phyloP scores from a whole-genome alignment of 2,113 vertebrate species.

The Esox niger region DNA sequence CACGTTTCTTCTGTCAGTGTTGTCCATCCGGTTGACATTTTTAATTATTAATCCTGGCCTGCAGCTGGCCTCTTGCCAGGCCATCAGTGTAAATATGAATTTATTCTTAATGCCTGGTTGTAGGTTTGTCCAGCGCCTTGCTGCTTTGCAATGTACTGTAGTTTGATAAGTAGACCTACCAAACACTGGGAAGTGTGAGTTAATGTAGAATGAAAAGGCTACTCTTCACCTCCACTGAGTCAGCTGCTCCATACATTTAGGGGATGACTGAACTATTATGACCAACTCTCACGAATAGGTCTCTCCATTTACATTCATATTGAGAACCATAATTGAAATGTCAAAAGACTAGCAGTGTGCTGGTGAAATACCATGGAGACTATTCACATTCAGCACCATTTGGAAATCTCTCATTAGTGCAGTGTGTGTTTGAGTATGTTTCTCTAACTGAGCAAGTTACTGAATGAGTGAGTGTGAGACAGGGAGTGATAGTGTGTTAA shows the following conservation, averaged over 20 bases:
- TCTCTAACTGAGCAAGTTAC: neutral
- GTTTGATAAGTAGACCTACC: no score
- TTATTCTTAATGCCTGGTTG: no score
- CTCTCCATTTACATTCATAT: constrained; percentile 53
- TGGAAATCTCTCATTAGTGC: neutral
- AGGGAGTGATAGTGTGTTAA: neutral
- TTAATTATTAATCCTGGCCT: no score
- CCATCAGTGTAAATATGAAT: no score
- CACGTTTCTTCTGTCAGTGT: no score
- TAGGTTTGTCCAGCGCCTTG: no score
- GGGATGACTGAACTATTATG: constrained; percentile 47
- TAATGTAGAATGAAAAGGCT: no score
- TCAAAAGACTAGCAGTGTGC: constrained; percentile 37
- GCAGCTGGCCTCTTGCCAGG: no score
- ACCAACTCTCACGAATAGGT: no score
- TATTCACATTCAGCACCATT: constrained; percentile 18
- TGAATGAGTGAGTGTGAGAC: neutral
- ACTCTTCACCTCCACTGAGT: constrained; percentile 10
- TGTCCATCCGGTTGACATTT: no score
- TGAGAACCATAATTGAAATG: constrained; percentile 61
- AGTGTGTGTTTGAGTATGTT: neutral
- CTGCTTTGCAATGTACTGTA: no score
- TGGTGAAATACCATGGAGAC: constrained; percentile 15
- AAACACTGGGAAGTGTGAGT: no score
- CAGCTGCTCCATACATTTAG: constrained; percentile 47